Evolutionary conservation across 2,888 invertebrate genomes (phyloP), one percentile per base, ranked within the genome.

Genomic region (Temnothorax unifasciatus): DNA sequence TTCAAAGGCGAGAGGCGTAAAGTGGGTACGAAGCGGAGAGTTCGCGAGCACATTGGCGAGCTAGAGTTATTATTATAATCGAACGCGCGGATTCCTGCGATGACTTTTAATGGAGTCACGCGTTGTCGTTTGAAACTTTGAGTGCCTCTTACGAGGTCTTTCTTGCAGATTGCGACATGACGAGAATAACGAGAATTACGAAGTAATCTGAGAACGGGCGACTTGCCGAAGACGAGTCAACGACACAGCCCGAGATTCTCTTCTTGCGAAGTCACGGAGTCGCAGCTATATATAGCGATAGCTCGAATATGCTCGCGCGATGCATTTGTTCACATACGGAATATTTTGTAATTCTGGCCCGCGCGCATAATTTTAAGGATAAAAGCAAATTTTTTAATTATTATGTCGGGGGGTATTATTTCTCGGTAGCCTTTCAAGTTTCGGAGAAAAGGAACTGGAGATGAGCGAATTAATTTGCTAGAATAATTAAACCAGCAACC

Each of bases 161-260:
- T 54, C 76, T 82, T 44, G 29, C 44, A 66, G 57, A 57, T 83
- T 59, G 64, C 44, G 52, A 63, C 82, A 54, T 64, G 82, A 82
- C 38, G 44, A n/a, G 79, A 77, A 85, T 73, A 87, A 85, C 81
- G 77, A 59, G 69, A 87, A 54, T 68, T 75, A 84, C 38, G 57
- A 74, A 64, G 83, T 82, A 87, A 84, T 74, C 41, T 63, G 57
- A 74, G 52, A 66, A 34, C 21, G 50, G 21, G 21, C 34, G 47
- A 38, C 21, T 61, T 9, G 63, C 34, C 63, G 34, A 57, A 61
- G 85, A 76, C 82, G 47, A 81, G 87, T 85, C 76, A 29, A 41
- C 68, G 68, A 54, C 50, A n/a, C 38, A n/a, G 52, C 41, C 54
- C 41, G 68, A 13, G 76, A 76, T 34, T 76, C 38, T 76, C 38